These are phyloP conservation scores for Trachythela sp. DNA, from an alignment of 64 coral and sea anemone species.

Conservation along the genomic window DNA sequence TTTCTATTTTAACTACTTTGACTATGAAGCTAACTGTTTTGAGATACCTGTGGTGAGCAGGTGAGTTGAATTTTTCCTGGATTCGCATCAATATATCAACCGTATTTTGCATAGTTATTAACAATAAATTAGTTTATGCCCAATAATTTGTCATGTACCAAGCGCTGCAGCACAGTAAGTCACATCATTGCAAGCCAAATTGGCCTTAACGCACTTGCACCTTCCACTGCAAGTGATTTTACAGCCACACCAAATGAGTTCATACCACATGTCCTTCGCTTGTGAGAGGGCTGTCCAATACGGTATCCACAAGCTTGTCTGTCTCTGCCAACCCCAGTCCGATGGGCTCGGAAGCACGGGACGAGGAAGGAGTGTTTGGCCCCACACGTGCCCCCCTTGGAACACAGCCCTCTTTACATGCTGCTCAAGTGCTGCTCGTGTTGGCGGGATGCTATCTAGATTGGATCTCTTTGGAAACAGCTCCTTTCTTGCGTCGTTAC, in stretches of 20 bases:
- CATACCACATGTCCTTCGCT: background rate
- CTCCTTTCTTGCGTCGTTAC: constrained; percentile 19
- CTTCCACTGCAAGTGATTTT: background rate
- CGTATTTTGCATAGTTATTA: too few species aligned
- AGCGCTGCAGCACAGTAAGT: background rate
- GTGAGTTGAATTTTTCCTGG: too few species aligned
- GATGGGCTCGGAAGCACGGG: background rate
- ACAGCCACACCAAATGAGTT: background rate
- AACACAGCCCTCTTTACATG: constrained; percentile 34
- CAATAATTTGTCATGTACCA: background rate
- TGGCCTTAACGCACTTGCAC: background rate
- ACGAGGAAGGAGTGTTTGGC: background rate
- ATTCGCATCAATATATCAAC: background rate
- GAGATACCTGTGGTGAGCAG: too few species aligned
- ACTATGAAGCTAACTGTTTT: too few species aligned
- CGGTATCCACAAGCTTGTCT: background rate
- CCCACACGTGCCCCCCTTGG: constrained; percentile 42
- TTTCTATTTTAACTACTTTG: too few species aligned
- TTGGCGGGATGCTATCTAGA: constrained; percentile 42
- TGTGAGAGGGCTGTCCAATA: background rate
- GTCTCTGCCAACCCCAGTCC: background rate
- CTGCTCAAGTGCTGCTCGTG: constrained; percentile 34
- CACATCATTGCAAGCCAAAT: background rate
- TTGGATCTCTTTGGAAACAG: constrained; percentile 22
- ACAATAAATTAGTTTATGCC: too few species aligned